A percentile compares a stretch with the other conserved stretches of the same genome.
Evolutionary conservation across 2,888 invertebrate genomes (phyloP).

Genomic region (Agrotis clavis): DNA sequence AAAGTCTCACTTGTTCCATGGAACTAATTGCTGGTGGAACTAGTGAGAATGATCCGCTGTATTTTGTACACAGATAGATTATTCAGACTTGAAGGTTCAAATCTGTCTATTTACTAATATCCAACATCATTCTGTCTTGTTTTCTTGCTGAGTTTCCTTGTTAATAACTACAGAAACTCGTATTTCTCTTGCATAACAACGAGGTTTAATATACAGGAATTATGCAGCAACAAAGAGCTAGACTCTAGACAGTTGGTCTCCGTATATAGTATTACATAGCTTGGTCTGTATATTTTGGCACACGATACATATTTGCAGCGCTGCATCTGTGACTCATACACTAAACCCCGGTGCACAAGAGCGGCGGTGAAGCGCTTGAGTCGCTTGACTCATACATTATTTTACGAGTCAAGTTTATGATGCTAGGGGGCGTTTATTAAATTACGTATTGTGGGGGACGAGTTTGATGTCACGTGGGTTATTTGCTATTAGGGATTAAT

Average conservation of each 20-base stretch:
- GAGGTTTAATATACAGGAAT: not conserved
- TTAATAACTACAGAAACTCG: not conserved
- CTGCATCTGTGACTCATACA: conserved; percentile 49
- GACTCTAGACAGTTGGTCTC: not conserved
- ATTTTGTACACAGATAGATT: too few relatives aligned
- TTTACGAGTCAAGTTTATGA: conserved; percentile 56
- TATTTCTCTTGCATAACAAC: not conserved
- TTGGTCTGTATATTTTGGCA: conserved; percentile 20
- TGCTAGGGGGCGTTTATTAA: conserved; percentile 38
- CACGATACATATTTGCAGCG: conserved; percentile 7
- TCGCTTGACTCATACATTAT: conserved; percentile 51
- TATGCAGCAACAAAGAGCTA: not conserved
- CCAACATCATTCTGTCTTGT: not conserved
- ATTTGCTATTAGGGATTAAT: conserved; percentile 29
- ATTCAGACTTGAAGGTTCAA: too few relatives aligned
- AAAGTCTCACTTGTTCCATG: too few relatives aligned
- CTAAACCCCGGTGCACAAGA: conserved; percentile 32
- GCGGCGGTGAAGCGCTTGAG: conserved; percentile 20
- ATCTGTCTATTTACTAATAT: too few relatives aligned
- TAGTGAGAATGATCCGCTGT: too few relatives aligned
- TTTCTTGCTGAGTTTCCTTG: not conserved
- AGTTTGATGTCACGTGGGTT: conserved; percentile 26
- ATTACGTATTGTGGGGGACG: conserved; percentile 37
- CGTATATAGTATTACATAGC: conserved; percentile 3
- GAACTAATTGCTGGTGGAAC: too few relatives aligned